Evolutionary conservation across 2,888 invertebrate genomes (phyloP), one percentile per base, ranked within the genome.

Genomic region (Acrobeloides nanus): DNA sequence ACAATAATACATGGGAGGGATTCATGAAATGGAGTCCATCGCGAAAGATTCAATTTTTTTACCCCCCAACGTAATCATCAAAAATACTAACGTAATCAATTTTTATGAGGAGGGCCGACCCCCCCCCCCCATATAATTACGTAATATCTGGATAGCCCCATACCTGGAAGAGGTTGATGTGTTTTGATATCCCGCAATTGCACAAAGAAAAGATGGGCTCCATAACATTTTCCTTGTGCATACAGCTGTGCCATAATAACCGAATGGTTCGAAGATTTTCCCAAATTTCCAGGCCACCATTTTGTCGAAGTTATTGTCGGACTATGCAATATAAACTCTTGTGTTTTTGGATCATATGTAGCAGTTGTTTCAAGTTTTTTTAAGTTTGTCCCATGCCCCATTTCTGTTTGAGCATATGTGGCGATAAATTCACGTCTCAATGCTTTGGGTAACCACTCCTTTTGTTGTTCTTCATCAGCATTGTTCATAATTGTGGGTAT

Each of bases 161-260:
- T 67, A 72, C 89, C 90, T 4, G 82, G 81, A 64, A 93, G 72
- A 0, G 89, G 88, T 76, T 82, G 80, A 73, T 92, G 90, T 0
- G 87, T 87, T 12, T 89, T 84, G 68, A 86, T 83, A 70, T 89
- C 86, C 38, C 93, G 80, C 4, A 93, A 78, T 71, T 89, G 92
- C 0, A 92, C 89, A 59, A 93, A 82, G 76, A 93, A 93, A 0
- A 89, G 84, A 74, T 93, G 92, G 60, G 90, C 83, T 23, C 93
- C 93, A 74, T 85, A 83, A 72, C 84, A 84, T 27, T 62, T 54
- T 18, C 86, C 87, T 67, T 84, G 81, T 2, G 87, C 86, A 74
- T 86, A 83, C 2, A 95, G 80, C 74, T 92, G 89, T 2, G 93
- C 92, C 74, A 92, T 83, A 0, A 93, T 87, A 26, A 93, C 80